Percentiles rank a stretch among this genome's conserved stretches.
Conservation (phyloP, 2,888 invertebrate species). For the Drosophila kokeensis region DNA sequence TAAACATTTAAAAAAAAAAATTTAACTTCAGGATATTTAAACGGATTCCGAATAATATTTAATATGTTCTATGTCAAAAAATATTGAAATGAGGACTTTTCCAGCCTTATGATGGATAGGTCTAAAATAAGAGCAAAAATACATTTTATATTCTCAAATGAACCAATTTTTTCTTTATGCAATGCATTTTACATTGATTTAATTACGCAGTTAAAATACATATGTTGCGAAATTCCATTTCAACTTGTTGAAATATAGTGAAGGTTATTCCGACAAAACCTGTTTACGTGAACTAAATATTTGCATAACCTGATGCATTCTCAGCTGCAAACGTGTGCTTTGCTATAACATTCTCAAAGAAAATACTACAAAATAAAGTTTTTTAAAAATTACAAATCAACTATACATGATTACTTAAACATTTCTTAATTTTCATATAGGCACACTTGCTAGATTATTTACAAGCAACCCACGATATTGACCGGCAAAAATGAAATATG, state of each 20-base stretch:
- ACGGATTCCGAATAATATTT: neutral
- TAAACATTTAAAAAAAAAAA: neutral
- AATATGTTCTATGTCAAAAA: neutral
- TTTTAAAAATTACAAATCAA: neutral
- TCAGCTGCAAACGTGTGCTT: neutral
- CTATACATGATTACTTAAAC: neutral
- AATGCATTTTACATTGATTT: neutral
- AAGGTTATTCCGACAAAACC: neutral
- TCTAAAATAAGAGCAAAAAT: too few relatives aligned
- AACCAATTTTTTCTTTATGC: neutral
- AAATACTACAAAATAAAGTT: neutral
- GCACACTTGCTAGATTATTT: too few relatives aligned
- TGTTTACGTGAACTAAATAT: neutral
- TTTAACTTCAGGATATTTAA: neutral
- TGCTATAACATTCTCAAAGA: too few relatives aligned
- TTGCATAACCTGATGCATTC: neutral
- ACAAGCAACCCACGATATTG: slow-evolving; percentile 30
- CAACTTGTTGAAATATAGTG: neutral
- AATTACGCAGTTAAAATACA: neutral
- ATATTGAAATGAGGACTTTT: neutral
- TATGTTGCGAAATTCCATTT: neutral
- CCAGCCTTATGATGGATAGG: too few relatives aligned
- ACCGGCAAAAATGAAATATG: slow-evolving; percentile 1
- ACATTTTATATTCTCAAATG: neutral
- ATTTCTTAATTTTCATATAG: neutral